Evolutionary conservation across 2,888 invertebrate genomes (phyloP), one percentile per base, ranked within the genome.

Genomic region (Cryptosula pallasiana): DNA sequence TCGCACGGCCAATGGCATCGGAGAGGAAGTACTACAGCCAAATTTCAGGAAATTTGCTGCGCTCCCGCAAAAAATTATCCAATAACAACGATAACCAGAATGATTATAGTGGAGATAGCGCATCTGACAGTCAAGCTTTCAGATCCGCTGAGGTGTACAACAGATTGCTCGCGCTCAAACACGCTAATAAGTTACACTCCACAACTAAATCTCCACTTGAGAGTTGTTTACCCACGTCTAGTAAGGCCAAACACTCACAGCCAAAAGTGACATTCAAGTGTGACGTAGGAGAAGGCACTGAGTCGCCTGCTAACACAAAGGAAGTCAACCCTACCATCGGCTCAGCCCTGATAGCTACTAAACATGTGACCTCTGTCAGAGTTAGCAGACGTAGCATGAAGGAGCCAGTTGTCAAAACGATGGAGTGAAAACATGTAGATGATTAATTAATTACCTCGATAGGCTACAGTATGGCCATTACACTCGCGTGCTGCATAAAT

Each of bases 21-120:
- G 63, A 63, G 32, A 63, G 63, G 32, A 63, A 63, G n/a, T 63
- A 63, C 32, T 32, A 29, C 63, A 63, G 63, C 34, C 63, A 20
- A 32, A 29, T 27, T 29, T 63, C 63, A 29, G 63, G 63, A 9
- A 63, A 63, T 63, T 63, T 63, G 32, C 25, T 63, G 9, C 25
- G 32, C 25, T 63, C 63, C 32, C 27, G 20, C 20, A 63, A 3
- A 27, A 27, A n/a, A 63, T 13, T 27, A 5, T 9, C 29, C 29
- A 3, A 20, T 20, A 5, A 5, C 27, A 25, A 13, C 13, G 34
- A 16, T 63, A 32, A 20, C 13, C 20, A 2, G 29, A 32, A 2
- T 32, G 9, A 25, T 5, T 2, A 27, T 13, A 2, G 5, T 5
- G 29, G 32, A 13, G 29, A 63, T 29, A 5, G 25, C 13, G 29